Base-by-base conservation (phyloP, 2,888 invertebrate genomes). In the Belgica antarctica region DNA sequence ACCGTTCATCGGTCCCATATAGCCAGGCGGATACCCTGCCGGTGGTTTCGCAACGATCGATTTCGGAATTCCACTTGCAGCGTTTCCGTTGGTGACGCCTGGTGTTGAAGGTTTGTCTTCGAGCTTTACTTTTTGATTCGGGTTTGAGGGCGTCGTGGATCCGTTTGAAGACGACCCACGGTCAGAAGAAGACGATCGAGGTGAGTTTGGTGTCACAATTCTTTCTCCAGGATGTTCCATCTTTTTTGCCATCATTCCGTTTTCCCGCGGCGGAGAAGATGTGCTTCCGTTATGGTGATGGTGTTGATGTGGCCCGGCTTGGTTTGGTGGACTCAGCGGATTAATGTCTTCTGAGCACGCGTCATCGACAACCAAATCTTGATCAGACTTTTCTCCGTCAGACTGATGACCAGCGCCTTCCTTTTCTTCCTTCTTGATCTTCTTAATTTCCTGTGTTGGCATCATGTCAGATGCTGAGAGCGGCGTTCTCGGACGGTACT, bases 361-460 rank as follows among this genome's bases (percentile, higher is more conserved):
- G 76, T 93, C 96, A 80, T 96, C 96, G 25, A 96, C 96, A 72
- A 96, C 96, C 75, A 96, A 82, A 78, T 96, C 95, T 82, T 94
- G 91, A 77, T 94, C 93, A 77, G 89, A 89, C 78, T 92, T 92
- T 77, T 90, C 91, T 70, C 89, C 90, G 78, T 91, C 90, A 78
- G 89, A 89, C 76, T 89, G 89, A 87, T 87, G 81, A 73, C 81
- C 77, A 71, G 89, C 89, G 80, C 88, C 83, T 76, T 89, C 88
- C 80, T 91, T 91, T 76, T 92, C 92, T 79, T 92, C 91, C 80
- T 91, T 90, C 81, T 90, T 89, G 74, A 89, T 81, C 77, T 88
- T 88, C 76, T 87, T 84, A 73, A 84, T 82, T 69, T 83, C 83
- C 73, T 85, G 85, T 5, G 88, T 86, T 75, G 88, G 88, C 19